Evolutionary conservation across 2,797 vertebrate species (phyloP).

Genomic region (Trachops cirrhosus): DNA sequence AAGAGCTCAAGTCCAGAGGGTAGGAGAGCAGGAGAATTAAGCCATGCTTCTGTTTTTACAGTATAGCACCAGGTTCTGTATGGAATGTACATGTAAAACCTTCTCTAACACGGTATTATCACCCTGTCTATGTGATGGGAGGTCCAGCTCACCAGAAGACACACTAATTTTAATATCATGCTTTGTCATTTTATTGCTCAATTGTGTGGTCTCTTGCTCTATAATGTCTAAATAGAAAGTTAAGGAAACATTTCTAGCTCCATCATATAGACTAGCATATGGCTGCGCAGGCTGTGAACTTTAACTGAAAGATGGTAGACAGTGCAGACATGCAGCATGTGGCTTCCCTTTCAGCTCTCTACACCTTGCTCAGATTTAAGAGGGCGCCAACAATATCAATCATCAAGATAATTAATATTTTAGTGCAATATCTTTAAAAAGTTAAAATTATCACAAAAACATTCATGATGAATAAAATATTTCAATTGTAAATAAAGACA

Average conservation of each 20-base stretch:
- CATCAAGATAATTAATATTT: background rate
- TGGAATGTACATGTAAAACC: background rate
- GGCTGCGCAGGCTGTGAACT: fast-evolving
- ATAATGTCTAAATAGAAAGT: background rate
- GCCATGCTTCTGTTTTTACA: too few species aligned
- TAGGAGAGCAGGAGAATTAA: too few species aligned
- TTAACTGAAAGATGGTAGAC: background rate
- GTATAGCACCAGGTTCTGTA: background rate
- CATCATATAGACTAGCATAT: fast-evolving
- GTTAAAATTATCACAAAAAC: background rate
- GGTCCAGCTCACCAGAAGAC: background rate
- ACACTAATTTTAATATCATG: background rate
- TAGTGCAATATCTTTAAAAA: background rate
- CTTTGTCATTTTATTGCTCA: background rate
- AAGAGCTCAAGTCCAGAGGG: background rate
- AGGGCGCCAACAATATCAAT: background rate
- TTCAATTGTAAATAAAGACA: background rate
- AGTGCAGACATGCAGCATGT: fast-evolving
- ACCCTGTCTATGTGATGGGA: background rate
- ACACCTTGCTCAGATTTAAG: background rate
- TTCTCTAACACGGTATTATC: too few species aligned
- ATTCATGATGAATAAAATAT: background rate
- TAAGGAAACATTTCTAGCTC: fast-evolving
- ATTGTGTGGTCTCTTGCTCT: background rate
- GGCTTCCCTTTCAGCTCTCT: background rate